A percentile compares a stretch with the other conserved stretches of the same genome.
Conservation (phyloP, 2,113 vertebrate genomes). For the Halichoeres trimaculatus region DNA sequence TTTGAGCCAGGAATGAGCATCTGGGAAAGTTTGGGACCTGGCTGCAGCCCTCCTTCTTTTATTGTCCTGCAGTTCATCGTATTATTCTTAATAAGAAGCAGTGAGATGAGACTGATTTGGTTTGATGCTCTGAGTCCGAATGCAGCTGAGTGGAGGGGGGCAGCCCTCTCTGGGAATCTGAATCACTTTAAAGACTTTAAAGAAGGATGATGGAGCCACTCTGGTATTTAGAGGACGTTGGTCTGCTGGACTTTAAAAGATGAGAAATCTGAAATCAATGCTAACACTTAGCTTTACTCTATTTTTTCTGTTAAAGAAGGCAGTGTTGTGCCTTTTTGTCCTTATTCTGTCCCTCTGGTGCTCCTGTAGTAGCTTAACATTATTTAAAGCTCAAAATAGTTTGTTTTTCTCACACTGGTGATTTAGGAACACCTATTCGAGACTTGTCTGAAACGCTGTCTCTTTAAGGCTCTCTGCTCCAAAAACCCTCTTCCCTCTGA, state of each 20-base stretch:
- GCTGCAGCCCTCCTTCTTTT: slow-evolving; percentile 30
- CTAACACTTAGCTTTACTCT: not conserved
- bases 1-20: no score
- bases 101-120: slow-evolving; percentile 55
- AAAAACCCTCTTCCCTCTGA: no score
- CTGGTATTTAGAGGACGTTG: slow-evolving; percentile 30
- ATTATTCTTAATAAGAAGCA: slow-evolving; percentile 47
- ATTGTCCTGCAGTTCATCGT: slow-evolving; percentile 47
- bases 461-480: no score
- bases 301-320: no score
- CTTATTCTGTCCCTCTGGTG: no score
- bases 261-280: slow-evolving; percentile 9
- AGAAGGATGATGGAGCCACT: slow-evolving; percentile 33
- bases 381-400: no score
- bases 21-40: slow-evolving; percentile 40
- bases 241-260: slow-evolving; percentile 26
- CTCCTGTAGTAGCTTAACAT: no score
- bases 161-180: slow-evolving; percentile 18
- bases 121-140: slow-evolving; percentile 46
- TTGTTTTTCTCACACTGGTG: no score
- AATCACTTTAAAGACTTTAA: slow-evolving; percentile 25
- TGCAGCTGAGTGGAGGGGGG: slow-evolving; percentile 22
- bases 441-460: no score
- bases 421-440: no score
- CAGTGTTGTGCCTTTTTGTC: not conserved